phyloP scores from a whole-genome alignment of 2,113 vertebrate genomes.

The Indri indri region DNA sequence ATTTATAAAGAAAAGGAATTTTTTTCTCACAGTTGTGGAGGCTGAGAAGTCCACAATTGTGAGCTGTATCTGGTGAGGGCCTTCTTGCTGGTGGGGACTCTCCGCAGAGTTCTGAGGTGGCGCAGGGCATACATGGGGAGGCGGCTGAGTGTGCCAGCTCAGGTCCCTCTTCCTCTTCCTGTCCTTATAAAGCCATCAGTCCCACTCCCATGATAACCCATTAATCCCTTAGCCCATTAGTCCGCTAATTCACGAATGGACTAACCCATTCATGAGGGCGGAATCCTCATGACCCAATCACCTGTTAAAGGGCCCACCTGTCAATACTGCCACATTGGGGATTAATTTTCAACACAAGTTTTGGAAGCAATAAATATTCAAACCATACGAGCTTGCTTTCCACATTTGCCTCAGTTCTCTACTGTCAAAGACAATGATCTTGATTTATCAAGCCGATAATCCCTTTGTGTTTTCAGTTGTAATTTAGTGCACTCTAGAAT shows the following conservation, averaged over 20 bases:
- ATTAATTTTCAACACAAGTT: not conserved
- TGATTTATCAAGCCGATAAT: not conserved
- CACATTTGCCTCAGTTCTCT: not conserved
- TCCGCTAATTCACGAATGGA: not conserved
- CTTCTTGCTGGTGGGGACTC: not conserved
- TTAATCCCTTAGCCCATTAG: not conserved
- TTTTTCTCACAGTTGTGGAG: not conserved
- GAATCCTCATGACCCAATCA: not conserved
- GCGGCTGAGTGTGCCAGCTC: not conserved
- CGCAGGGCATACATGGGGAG: not conserved
- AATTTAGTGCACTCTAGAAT: not conserved
- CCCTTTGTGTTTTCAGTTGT: not conserved
- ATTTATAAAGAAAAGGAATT: not conserved
- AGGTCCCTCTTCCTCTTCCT: not conserved
- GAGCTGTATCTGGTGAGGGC: not conserved
- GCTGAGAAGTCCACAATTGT: not conserved
- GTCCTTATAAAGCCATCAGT: not conserved
- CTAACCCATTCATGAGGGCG: not conserved
- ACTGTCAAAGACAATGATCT: not conserved
- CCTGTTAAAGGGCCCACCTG: not conserved
- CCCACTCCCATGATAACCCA: not conserved
- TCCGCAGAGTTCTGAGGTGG: not conserved
- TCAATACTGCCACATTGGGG: not conserved
- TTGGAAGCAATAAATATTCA: not conserved
- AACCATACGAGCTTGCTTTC: not conserved